phyloP scores from a whole-genome alignment of 1,140 invertebrate genomes.

The Bombus turneri region DNA sequence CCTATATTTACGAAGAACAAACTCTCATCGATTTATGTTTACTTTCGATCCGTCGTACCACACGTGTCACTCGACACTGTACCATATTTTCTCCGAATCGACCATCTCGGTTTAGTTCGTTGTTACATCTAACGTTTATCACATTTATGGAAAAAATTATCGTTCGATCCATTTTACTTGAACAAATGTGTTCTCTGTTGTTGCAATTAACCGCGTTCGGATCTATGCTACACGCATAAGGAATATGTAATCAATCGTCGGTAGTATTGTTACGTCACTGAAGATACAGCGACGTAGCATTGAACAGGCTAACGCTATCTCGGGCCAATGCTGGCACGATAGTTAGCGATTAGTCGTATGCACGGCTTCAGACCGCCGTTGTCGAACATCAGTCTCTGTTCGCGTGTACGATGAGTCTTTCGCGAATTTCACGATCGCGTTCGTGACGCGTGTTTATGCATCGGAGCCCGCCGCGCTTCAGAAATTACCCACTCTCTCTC shows the following conservation, averaged over 20 bases:
- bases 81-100: no score
- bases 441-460: neutral
- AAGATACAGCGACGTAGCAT: slow-evolving; percentile 17
- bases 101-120: no score
- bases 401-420: neutral
- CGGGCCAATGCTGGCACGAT: slow-evolving; percentile 13
- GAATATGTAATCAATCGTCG: neutral
- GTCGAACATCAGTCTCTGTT: slow-evolving; percentile 27
- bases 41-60: no score
- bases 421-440: neutral
- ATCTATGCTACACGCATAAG: neutral
- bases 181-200: no score
- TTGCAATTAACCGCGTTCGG: no score
- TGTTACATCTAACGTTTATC: no score
- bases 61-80: no score
- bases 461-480: neutral
- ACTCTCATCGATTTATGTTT: neutral
- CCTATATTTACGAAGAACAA: neutral
- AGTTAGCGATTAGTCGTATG: slow-evolving; percentile 34
- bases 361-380: slow-evolving; percentile 37
- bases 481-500: no score
- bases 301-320: slow-evolving; percentile 16
- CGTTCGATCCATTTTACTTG: neutral
- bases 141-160: no score
- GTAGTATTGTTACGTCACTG: slow-evolving; percentile 43